Conservation (phyloP, 2,113 vertebrate species). For the Misgurnus anguillicaudatus region DNA sequence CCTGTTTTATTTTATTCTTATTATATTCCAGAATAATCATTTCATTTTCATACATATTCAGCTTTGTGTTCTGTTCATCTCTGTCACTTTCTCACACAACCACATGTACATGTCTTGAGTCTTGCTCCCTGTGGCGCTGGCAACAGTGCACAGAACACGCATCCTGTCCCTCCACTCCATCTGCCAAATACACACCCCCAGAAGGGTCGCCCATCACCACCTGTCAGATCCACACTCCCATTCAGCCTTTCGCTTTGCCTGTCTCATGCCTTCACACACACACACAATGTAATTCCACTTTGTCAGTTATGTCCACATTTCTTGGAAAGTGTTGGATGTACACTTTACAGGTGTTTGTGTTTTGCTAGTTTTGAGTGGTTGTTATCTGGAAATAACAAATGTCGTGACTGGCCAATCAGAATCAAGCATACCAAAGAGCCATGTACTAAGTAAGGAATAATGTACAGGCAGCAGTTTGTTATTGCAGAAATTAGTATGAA, state of each 20-base stretch:
- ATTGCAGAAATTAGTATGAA: too few species aligned
- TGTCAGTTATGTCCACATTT: constrained; percentile 30
- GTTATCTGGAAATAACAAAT: too few species aligned
- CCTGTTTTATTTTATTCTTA: too few species aligned
- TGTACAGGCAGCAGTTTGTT: too few species aligned
- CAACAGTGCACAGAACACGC: constrained; percentile 59
- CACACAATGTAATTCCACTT: constrained; percentile 30
- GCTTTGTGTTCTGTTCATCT: not conserved
- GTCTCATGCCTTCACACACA: constrained; percentile 3
- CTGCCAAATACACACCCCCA: constrained; percentile 49
- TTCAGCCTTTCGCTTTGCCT: constrained; percentile 48
- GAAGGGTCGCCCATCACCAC: constrained; percentile 66
- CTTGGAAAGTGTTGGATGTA: constrained; percentile 1
- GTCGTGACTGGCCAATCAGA: too few species aligned
- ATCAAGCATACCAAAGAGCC: too few species aligned
- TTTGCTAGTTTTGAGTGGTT: not conserved
- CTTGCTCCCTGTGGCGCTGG: constrained; percentile 43
- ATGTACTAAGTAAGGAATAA: too few species aligned
- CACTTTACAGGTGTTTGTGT: constrained; percentile 9
- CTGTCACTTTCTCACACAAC: constrained; percentile 1
- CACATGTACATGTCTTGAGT: constrained; percentile 27
- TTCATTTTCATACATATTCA: not conserved
- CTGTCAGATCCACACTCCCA: constrained; percentile 62
- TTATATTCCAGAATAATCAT: too few species aligned
- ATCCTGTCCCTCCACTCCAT: constrained; percentile 60